Evolutionary conservation across 2,888 invertebrate genomes (phyloP).

Genomic region (Ramazzottius varieornatus): DNA sequence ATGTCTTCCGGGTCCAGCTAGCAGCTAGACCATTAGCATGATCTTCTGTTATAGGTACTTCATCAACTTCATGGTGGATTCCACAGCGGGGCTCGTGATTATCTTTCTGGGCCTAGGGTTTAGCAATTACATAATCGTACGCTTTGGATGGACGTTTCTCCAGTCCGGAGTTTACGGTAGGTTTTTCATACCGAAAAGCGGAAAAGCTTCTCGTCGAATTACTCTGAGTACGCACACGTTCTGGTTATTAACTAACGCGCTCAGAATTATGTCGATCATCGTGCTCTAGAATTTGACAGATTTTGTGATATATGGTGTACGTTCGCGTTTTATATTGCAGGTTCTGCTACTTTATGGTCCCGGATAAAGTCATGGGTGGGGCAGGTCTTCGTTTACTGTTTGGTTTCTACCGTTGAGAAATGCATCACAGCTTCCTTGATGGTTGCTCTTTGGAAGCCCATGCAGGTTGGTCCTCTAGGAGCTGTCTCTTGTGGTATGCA

Average conservation of each 20-base stretch:
- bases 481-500: no score
- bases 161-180: background rate
- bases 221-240: no score
- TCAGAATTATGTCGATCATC: no score
- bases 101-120: background rate
- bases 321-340: no score
- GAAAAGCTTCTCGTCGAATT: no score
- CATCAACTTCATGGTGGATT: background rate
- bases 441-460: slow-evolving; percentile 1
- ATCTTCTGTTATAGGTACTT: background rate
- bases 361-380: background rate
- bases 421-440: background rate
- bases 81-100: background rate
- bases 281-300: no score
- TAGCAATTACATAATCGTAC: background rate
- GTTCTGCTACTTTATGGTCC: background rate
- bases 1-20: no score
- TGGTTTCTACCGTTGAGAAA: background rate
- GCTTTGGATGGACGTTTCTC: background rate
- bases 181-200: no score
- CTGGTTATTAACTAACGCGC: no score
- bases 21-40: no score
- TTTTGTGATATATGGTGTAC: no score
- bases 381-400: background rate
- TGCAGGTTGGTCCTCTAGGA: no score